These are phyloP conservation scores for Astyanax mexicanus DNA, from an alignment of 2,797 vertebrate genomes.

Conservation along the genomic window DNA sequence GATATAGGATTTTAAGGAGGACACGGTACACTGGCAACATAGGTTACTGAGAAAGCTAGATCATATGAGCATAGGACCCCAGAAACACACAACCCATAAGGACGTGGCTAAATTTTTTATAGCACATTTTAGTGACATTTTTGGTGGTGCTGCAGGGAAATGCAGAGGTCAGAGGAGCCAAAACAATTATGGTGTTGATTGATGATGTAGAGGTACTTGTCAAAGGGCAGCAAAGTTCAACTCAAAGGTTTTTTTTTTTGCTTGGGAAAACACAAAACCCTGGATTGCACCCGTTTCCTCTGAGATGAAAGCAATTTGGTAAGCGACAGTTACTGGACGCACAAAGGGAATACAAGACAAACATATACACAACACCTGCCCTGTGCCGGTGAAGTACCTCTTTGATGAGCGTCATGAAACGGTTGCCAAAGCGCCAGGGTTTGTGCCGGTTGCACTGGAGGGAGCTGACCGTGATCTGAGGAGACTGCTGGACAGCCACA, in stretches of 20 bases:
- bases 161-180: neutral
- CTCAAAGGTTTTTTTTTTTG: neutral
- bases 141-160: neutral
- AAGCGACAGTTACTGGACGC: neutral
- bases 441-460: constrained; percentile 97
- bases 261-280: neutral
- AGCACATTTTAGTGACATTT: neutral
- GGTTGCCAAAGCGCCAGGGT: constrained; percentile 95
- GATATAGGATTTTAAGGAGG: too few relatives aligned
- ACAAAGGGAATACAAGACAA: neutral
- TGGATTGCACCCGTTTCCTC: neutral
- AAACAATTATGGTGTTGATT: neutral
- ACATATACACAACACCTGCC: neutral
- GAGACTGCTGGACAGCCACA: constrained; percentile 96
- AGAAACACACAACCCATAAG: too few relatives aligned
- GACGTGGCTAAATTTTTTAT: too few relatives aligned
- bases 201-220: neutral
- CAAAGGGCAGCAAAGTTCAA: neutral
- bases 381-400: constrained; percentile 78
- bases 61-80: too few relatives aligned
- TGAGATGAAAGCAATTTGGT: neutral
- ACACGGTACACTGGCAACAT: too few relatives aligned
- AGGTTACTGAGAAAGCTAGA: too few relatives aligned
- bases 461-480: constrained; percentile 97
- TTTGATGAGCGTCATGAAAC: constrained; percentile 97